Conservation (phyloP, 2,888 invertebrate genomes). For the Pilophorus perplexus region DNA sequence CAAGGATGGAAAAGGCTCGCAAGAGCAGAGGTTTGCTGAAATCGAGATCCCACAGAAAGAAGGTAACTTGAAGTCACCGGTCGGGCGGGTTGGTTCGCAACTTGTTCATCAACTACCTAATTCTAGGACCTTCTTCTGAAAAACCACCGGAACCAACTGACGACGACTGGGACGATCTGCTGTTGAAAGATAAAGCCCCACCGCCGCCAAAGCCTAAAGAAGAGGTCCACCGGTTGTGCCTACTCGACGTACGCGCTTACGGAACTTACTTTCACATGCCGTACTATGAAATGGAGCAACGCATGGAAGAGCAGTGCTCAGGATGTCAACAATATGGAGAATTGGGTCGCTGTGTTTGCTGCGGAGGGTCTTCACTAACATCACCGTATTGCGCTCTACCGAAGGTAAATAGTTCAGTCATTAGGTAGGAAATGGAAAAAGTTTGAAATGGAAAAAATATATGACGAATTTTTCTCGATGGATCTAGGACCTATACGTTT, state of each 20-base stretch:
- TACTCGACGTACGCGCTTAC: slow-evolving; percentile 1
- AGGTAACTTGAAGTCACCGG: neutral
- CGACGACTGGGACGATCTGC: neutral
- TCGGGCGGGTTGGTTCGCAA: no score
- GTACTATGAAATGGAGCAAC: slow-evolving; percentile 13
- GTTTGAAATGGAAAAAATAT: no score
- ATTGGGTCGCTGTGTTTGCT: slow-evolving; percentile 28
- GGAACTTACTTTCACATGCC: slow-evolving; percentile 2
- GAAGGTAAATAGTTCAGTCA: no score
- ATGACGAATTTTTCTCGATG: no score
- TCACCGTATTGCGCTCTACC: slow-evolving; percentile 4
- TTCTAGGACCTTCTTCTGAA: no score
- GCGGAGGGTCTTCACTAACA: slow-evolving; percentile 18
- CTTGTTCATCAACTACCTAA: no score
- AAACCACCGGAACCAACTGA: no score
- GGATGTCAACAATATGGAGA: neutral
- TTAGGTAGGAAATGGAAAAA: no score
- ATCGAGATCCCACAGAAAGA: neutral
- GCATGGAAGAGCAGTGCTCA: neutral
- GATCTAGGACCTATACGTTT: no score
- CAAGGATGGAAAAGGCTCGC: neutral
- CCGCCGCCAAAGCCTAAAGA: neutral
- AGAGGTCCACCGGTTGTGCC: neutral
- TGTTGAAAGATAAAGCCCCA: slow-evolving; percentile 2
- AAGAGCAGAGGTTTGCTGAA: neutral